Percentiles rank a stretch among this genome's conserved stretches.
These are phyloP conservation scores for Excalfactoria chinensis DNA, from an alignment of 2,113 vertebrate genomes.

Conservation along the genomic window DNA sequence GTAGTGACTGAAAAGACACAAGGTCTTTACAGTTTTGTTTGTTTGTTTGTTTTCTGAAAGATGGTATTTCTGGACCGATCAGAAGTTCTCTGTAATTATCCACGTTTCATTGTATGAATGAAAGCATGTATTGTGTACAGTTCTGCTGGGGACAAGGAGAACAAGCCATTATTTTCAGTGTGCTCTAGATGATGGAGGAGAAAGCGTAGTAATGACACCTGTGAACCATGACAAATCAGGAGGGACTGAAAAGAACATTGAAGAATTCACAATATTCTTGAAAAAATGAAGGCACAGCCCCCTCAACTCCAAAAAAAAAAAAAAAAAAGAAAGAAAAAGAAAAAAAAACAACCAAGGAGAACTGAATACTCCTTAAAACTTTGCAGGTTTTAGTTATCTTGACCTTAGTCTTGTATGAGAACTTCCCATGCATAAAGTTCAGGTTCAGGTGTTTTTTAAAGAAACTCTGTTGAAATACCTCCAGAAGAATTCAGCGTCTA, in stretches of 20 bases:
- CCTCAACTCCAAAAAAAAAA: neutral
- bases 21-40: neutral
- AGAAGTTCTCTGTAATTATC: neutral
- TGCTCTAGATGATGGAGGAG: neutral
- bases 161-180: neutral
- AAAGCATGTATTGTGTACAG: neutral
- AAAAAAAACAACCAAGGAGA: no score
- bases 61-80: neutral
- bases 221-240: neutral
- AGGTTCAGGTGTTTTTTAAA: neutral
- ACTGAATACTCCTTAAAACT: neutral
- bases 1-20: neutral
- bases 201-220: neutral
- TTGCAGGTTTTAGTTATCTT: neutral
- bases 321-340: no score
- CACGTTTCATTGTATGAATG: neutral
- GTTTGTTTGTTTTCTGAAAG: neutral
- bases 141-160: neutral
- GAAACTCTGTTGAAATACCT: neutral
- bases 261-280: neutral
- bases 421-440: neutral
- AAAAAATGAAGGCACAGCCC: accelerated
- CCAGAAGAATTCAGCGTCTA: neutral
- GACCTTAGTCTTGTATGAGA: neutral
- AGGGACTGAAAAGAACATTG: neutral